A percentile compares a stretch with the other conserved stretches of the same genome.
Conservation (phyloP, 30 jellyfish, hydroid and myxozoan genomes). For the Aurelia sp. region DNA sequence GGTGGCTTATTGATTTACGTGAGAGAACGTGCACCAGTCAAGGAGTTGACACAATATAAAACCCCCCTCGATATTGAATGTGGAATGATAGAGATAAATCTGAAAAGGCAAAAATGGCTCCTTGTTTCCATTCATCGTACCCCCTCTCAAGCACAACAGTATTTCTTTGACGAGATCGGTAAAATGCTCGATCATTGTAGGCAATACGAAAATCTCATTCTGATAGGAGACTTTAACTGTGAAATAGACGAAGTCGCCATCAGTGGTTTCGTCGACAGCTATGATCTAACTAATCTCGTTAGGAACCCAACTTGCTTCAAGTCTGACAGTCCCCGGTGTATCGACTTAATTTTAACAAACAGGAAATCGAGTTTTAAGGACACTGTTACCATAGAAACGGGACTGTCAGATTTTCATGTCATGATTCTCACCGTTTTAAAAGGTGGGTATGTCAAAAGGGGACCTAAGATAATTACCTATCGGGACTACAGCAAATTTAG, state of each 20-base stretch:
- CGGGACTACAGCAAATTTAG: too few species aligned
- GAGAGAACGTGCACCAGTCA: constrained; percentile 13
- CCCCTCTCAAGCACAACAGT: constrained; percentile 13
- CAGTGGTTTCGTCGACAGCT: constrained; percentile 23
- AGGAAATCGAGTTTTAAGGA: constrained; percentile 31
- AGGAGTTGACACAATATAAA: neutral
- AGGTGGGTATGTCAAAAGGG: constrained; percentile 54
- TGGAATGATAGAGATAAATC: neutral
- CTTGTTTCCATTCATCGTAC: constrained; percentile 34
- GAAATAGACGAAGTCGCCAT: neutral
- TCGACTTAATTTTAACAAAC: constrained; percentile 31
- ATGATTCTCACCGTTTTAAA: constrained; percentile 42
- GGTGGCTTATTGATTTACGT: constrained; percentile 3
- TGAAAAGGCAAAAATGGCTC: constrained; percentile 54
- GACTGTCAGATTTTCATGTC: constrained; percentile 41
- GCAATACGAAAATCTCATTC: neutral
- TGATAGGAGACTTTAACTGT: neutral
- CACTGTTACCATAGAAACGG: constrained; percentile 41
- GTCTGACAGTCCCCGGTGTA: constrained; percentile 28
- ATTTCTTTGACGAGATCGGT: constrained; percentile 48
- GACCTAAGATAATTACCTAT: constrained; percentile 23
- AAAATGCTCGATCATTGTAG: constrained; percentile 37
- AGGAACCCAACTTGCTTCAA: constrained; percentile 56
- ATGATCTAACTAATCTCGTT: constrained; percentile 22
- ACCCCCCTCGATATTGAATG: too few species aligned